Conservation (phyloP, 2,113 vertebrate genomes). For the Heteronetta atricapilla region DNA sequence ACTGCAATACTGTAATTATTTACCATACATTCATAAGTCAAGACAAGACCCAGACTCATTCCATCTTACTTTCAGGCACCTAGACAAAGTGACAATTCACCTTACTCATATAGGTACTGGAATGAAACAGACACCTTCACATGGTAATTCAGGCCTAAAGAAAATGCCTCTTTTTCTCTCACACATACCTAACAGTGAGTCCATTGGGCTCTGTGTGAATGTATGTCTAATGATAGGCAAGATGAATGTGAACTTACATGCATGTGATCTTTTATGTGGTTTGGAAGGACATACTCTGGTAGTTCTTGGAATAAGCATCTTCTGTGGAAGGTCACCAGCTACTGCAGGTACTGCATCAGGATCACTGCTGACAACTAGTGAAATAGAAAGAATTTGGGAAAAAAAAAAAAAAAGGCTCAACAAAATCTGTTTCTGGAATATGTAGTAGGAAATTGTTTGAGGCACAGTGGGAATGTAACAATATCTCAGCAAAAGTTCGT, state of each 20-base stretch:
- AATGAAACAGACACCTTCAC: neutral
- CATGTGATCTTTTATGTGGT: neutral
- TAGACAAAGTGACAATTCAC: neutral
- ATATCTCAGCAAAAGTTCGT: neutral
- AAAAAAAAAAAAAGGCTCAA: neutral
- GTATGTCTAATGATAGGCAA: neutral
- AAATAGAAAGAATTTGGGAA: neutral
- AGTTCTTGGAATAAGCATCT: neutral
- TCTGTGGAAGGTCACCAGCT: neutral
- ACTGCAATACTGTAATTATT: neutral
- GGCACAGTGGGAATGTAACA: neutral
- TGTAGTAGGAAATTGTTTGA: neutral
- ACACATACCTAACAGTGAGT: neutral
- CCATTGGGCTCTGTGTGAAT: neutral
- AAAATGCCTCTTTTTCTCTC: neutral
- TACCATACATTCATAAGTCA: neutral
- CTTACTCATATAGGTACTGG: neutral
- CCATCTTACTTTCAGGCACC: neutral
- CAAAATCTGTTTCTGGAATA: neutral
- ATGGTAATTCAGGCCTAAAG: neutral
- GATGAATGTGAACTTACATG: neutral
- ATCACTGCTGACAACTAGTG: fast-evolving
- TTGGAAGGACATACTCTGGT: neutral
- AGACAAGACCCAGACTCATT: neutral
- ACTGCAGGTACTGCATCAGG: neutral